Evolutionary conservation across 2,797 vertebrate species (phyloP), one percentile per base, ranked within the genome.

Genomic region (Aselliscus stoliczkanus): DNA sequence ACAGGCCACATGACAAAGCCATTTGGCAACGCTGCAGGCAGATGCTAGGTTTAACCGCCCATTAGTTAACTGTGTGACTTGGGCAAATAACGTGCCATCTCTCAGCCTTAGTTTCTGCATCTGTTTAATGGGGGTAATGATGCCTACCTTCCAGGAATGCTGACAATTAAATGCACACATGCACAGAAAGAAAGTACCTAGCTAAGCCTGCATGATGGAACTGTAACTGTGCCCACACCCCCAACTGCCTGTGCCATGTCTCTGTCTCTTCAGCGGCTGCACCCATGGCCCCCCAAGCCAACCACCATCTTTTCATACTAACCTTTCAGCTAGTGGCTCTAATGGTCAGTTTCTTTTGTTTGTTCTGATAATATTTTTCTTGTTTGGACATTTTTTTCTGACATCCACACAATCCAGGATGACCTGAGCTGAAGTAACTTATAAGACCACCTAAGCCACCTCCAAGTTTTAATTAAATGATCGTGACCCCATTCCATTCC

Each of bases 201-300:
- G 64, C 67, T 10, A 8, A 15, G 3, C 37, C 1, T 4, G 0
- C n/a, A 6, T 0, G 7, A 39, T 27, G 72, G 31, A 2, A 5
- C 27, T 52, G 27, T 54, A 21, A 25, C 50, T 7, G 23, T 23
- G 20, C 20, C 20, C 21, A 1, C 14, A 0, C 29, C 5, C n/a
- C 25, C 5, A 21, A 54, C 14, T n/a, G 21, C 18, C 3, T 0
- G 4, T 0, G 23, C 2, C 8, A 1, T 0, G 11, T 7, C 5
- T 47, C 11, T 20, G 65, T 56, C 39, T 20, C 52, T 7, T 8
- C 58, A 10, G 18, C 25, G 2, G 0, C 31, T 39, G 34, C 4
- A 14, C 5, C 54, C 27, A 15, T 0, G 11, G 1, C 9, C 21
- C n/a, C 60, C 72, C 7, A n/a, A 47, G 25, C 1, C 11, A 3